A percentile compares a stretch with the other conserved stretches of the same genome.
phyloP scores from a whole-genome alignment of 92 coral and sea anemone genomes.

The Porites evermanni region DNA sequence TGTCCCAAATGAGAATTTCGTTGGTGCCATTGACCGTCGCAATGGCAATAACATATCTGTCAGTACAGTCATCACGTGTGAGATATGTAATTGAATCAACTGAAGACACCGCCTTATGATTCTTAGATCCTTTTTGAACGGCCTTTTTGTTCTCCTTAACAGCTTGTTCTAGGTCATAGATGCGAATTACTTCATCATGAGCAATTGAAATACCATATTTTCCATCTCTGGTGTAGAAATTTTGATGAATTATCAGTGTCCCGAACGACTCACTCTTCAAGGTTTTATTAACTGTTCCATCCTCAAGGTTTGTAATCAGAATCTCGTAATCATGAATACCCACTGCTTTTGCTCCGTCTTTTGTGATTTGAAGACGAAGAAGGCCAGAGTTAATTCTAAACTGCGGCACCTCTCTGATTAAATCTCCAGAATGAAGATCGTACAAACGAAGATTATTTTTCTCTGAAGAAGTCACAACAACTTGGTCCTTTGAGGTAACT shows the following conservation, averaged over 20 bases:
- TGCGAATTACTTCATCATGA: conserved; percentile 83
- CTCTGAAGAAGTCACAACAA: conserved; percentile 72
- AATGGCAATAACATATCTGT: conserved; percentile 77
- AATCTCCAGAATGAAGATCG: conserved; percentile 62
- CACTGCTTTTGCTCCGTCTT: conserved; percentile 64
- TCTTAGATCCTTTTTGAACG: conserved; percentile 28
- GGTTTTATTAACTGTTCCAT: conserved; percentile 67
- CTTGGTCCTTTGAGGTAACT: conserved; percentile 59
- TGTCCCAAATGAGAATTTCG: conserved; percentile 82
- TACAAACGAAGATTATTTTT: conserved; percentile 65
- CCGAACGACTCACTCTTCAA: conserved; percentile 79
- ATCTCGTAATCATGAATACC: conserved; percentile 75
- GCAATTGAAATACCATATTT: conserved; percentile 67
- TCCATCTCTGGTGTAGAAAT: conserved; percentile 75
- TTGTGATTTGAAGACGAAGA: conserved; percentile 74
- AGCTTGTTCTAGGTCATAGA: conserved; percentile 82
- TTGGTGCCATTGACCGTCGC: conserved; percentile 69
- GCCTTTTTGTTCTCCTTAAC: conserved; percentile 70
- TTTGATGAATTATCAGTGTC: conserved; percentile 71
- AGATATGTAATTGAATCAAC: conserved; percentile 71
- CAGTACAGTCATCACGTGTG: conserved; percentile 49
- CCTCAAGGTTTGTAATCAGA: conserved; percentile 70
- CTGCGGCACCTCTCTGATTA: conserved; percentile 63
- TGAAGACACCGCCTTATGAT: conserved; percentile 59
- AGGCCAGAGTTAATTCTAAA: conserved; percentile 73